Evolutionary conservation across 2,113 vertebrate species (phyloP).

Genomic region (Sterna hirundo): DNA sequence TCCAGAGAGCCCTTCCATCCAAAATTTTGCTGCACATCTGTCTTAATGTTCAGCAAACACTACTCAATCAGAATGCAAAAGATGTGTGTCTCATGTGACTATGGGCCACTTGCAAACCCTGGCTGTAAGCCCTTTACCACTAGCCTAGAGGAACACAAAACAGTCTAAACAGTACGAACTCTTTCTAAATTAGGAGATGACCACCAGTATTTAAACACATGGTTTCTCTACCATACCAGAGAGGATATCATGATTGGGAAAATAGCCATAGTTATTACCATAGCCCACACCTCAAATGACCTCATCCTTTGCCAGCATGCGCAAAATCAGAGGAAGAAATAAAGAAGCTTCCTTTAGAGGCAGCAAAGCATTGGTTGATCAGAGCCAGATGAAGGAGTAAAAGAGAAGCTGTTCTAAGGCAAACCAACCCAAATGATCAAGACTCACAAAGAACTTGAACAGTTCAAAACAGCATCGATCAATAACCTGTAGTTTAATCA

Average conservation of each 20-base stretch:
- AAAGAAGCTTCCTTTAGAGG: neutral
- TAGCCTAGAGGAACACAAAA: neutral
- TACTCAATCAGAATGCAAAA: neutral
- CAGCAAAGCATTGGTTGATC: neutral
- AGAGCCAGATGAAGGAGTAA: neutral
- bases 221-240: neutral
- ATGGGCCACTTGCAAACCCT: accelerated
- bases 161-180: neutral
- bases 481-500: accelerated
- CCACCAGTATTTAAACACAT: neutral
- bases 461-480: neutral
- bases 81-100: neutral
- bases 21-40: neutral
- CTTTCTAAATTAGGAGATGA: neutral
- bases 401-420: neutral
- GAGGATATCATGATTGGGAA: neutral
- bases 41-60: neutral
- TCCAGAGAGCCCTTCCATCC: neutral
- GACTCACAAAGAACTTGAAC: neutral
- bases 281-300: neutral
- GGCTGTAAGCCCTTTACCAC: neutral
- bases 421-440: neutral
- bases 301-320: neutral
- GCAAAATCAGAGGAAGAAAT: neutral
- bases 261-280: neutral